These are phyloP conservation scores for Drosophila meridionalis DNA, from an alignment of 2,888 invertebrate species.

Conservation along the genomic window DNA sequence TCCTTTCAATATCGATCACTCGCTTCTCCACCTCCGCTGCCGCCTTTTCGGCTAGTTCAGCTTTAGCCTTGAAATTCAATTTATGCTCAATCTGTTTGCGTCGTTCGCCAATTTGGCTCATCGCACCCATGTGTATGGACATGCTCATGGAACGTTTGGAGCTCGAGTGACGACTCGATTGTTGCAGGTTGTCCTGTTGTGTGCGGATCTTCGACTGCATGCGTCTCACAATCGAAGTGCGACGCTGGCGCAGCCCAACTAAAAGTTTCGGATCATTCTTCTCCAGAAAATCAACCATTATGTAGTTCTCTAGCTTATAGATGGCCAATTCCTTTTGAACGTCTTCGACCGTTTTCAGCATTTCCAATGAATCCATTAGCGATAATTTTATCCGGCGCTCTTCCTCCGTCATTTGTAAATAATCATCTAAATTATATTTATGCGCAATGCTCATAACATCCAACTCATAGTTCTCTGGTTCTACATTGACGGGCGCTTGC, in stretches of 20 bases:
- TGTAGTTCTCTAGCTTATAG: conserved; percentile 79
- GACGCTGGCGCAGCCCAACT: conserved; percentile 73
- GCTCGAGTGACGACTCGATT: conserved; percentile 53
- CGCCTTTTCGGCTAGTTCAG: conserved; percentile 82
- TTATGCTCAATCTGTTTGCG: conserved; percentile 66
- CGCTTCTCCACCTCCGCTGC: conserved; percentile 76
- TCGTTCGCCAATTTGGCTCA: conserved; percentile 28
- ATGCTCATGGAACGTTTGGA: conserved; percentile 62
- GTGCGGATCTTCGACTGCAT: conserved; percentile 37
- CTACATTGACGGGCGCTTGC: background rate
- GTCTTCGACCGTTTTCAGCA: conserved; percentile 70
- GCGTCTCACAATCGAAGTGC: conserved; percentile 52
- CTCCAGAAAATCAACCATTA: conserved; percentile 81
- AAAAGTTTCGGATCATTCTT: conserved; percentile 83
- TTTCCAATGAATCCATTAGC: conserved; percentile 73
- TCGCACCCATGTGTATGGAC: conserved; percentile 44
- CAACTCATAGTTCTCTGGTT: conserved; percentile 44
- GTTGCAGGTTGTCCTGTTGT: conserved; percentile 26
- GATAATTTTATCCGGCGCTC: conserved; percentile 52
- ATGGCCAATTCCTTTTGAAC: conserved; percentile 72
- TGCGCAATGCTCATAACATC: conserved; percentile 63
- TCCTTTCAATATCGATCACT: conserved; percentile 66
- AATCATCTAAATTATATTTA: conserved; percentile 61
- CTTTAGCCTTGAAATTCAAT: conserved; percentile 81
- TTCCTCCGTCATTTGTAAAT: conserved; percentile 46